These are phyloP conservation scores for Stylophora pistillata DNA, from an alignment of 64 coral and sea anemone genomes.

Conservation along the genomic window DNA sequence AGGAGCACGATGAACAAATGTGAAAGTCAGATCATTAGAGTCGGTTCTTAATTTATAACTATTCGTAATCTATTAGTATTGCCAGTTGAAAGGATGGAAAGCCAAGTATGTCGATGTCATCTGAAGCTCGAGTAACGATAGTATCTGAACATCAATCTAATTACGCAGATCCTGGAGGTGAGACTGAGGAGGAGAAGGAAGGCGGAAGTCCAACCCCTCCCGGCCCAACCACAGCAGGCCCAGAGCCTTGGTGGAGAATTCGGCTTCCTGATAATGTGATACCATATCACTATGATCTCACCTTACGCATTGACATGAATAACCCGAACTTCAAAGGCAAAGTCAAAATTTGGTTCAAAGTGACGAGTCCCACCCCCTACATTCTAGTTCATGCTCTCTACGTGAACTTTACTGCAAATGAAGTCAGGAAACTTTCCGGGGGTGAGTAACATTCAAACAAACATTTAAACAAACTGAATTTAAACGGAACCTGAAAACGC, in stretches of 20 bases:
- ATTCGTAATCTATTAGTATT: too few relatives aligned
- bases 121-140: too few relatives aligned
- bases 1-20: too few relatives aligned
- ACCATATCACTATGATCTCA: conserved; percentile 72
- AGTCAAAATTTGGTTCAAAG: conserved; percentile 52
- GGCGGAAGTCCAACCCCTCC: background rate
- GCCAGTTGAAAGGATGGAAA: too few relatives aligned
- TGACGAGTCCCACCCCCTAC: conserved; percentile 26
- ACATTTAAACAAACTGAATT: too few relatives aligned
- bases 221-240: conserved; percentile 53
- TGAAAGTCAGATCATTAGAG: too few relatives aligned
- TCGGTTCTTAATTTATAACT: too few relatives aligned
- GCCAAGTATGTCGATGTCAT: too few relatives aligned
- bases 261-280: conserved; percentile 58
- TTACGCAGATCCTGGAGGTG: background rate
- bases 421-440: conserved; percentile 14
- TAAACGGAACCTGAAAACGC: too few relatives aligned
- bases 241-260: conserved; percentile 69
- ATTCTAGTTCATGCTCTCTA: conserved; percentile 62
- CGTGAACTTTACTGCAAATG: conserved; percentile 6
- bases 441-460: background rate
- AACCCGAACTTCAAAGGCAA: conserved; percentile 56
- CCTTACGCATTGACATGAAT: conserved; percentile 48
- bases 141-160: background rate
- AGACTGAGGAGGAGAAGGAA: background rate